Percentiles rank a stretch among this genome's conserved stretches.
These are phyloP conservation scores for Cercocebus atys DNA, from an alignment of 2,113 vertebrate species.

Conservation along the genomic window DNA sequence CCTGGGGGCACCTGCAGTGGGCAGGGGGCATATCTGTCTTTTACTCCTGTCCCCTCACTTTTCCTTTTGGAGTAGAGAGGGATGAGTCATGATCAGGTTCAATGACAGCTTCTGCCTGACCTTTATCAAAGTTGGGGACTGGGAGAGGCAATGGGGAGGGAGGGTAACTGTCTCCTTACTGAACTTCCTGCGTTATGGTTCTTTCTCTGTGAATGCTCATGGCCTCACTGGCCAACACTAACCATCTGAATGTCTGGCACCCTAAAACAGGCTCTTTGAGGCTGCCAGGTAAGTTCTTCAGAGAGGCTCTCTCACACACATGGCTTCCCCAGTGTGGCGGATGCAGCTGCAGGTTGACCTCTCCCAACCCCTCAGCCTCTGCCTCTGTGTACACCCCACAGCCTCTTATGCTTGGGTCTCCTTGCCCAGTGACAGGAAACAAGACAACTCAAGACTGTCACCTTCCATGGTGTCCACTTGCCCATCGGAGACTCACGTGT, in stretches of 20 bases:
- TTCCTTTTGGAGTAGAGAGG: neutral
- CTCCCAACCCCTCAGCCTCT: neutral
- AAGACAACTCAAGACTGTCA: neutral
- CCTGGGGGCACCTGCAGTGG: neutral
- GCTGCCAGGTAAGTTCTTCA: neutral
- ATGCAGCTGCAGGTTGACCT: neutral
- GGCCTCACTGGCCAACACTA: neutral
- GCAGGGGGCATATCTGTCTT: neutral
- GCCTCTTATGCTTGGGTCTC: neutral
- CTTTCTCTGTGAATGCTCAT: neutral
- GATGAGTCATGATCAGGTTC: neutral
- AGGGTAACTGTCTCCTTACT: neutral
- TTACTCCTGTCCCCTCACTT: neutral
- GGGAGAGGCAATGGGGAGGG: neutral
- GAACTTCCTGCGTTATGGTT: neutral
- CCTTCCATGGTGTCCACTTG: neutral
- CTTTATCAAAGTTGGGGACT: neutral
- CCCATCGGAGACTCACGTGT: neutral
- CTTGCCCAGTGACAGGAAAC: neutral
- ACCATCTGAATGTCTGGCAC: neutral
- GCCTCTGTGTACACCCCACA: neutral
- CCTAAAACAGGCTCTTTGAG: neutral
- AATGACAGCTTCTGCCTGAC: neutral
- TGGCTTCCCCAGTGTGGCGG: neutral
- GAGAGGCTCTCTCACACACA: neutral